Evolutionary conservation across 2,888 invertebrate species (phyloP), one percentile per base, ranked within the genome.

Genomic region (Erebia palarica): DNA sequence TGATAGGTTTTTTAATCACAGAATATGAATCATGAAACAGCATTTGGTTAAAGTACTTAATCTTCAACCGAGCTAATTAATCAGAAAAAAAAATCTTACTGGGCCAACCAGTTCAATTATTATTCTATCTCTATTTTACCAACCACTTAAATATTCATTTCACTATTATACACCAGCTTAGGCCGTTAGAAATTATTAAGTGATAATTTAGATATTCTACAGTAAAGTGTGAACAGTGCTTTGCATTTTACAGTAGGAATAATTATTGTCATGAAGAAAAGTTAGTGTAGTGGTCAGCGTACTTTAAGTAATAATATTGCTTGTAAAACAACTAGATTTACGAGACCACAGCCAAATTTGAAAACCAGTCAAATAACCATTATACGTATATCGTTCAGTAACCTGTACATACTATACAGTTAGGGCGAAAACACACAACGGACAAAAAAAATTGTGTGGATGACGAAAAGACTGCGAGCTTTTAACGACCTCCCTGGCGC

Each of bases 291-390:
- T 57, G 57, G 57, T 57, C 57, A 57, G 42, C 42, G 65, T 49
- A 65, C 65, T 65, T 66, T 57, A 57, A n/a, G n/a, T n/a, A n/a
- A 14, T n/a, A 21, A 27, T 3, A 27, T 47, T 47, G 47, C 18
- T 21, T 44, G 55, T 66, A 58, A 14, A 63, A 63, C 66, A 66
- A 67, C 60, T n/a, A 27, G 67, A 58, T 68, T 68, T 68, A 60
- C 65, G 60, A 64, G 65, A 63, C n/a, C 51, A 53, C 10, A 21
- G 42, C 65, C 13, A 66, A 69, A 75, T 73, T 68, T 69, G 66
- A 66, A 74, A 64, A 65, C 69, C 42, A 42, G 65, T 70, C 67
- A 60, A 71, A 55, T 74, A 73, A 74, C n/a, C n/a, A 73, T 69
- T 63, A 73, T 70, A 65, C 21, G n/a, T n/a, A n/a, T n/a, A n/a